phyloP scores from a whole-genome alignment of 2,888 invertebrate species.

The Hirtodrosophila trivittata region DNA sequence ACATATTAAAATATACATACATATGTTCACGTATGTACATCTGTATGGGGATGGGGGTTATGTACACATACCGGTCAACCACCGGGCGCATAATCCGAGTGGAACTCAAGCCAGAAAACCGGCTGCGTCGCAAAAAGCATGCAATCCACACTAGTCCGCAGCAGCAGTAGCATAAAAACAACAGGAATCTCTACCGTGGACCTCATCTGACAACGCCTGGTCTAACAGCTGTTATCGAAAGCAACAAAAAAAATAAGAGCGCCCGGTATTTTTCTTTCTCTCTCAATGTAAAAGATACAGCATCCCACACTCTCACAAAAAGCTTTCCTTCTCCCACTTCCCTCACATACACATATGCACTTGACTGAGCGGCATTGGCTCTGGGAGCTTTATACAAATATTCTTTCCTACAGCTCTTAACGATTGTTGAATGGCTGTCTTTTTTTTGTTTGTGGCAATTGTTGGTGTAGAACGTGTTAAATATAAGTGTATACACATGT shows the following conservation, averaged over 20 bases:
- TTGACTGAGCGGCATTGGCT: constrained; percentile 9
- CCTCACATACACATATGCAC: constrained; percentile 7
- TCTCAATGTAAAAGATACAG: constrained; percentile 12
- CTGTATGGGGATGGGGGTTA: constrained; percentile 1
- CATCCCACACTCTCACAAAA: constrained; percentile 37
- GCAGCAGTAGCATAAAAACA: constrained; percentile 24
- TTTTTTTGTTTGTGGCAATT: constrained; percentile 45
- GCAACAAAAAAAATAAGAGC: constrained; percentile 16
- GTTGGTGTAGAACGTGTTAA: constrained; percentile 39
- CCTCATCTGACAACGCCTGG: constrained; percentile 37
- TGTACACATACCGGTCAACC: constrained; percentile 36
- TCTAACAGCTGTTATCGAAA: constrained; percentile 69
- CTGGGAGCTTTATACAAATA: constrained; percentile 41
- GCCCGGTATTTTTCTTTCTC: constrained; percentile 40
- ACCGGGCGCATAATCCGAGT: constrained; percentile 39
- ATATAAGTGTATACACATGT: constrained; percentile 21
- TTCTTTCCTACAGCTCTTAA: constrained; percentile 31
- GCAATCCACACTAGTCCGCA: constrained; percentile 39
- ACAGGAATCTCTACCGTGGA: constrained; percentile 34
- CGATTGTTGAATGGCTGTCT: constrained; percentile 56
- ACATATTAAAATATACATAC: neutral
- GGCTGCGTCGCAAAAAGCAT: constrained; percentile 49
- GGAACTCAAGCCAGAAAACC: constrained; percentile 51
- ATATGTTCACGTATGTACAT: constrained; percentile 8
- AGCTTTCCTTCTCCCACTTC: constrained; percentile 20